phyloP scores from a whole-genome alignment of 2,797 vertebrate species.

The Balearica regulorum region DNA sequence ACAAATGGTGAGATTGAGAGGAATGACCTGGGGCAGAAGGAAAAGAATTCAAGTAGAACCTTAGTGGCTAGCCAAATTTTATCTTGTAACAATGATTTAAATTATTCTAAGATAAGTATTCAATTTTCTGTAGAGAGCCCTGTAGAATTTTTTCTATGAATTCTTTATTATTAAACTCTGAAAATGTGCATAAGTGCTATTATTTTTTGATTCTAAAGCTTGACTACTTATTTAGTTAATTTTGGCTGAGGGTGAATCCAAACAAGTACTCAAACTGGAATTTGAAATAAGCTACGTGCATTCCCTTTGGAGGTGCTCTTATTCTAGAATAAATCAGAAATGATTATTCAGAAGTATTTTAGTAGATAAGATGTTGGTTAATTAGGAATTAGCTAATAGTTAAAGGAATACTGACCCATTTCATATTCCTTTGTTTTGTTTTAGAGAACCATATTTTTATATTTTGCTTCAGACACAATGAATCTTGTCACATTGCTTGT shows the following conservation, averaged over 20 bases:
- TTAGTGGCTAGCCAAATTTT: not conserved
- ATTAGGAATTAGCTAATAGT: not conserved
- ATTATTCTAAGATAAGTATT: not conserved
- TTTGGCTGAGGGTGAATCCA: not conserved
- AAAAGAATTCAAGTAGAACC: not conserved
- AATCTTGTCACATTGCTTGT: not conserved
- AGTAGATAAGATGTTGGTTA: not conserved
- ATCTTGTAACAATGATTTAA: not conserved
- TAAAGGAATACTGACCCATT: not conserved
- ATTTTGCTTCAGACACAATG: not conserved
- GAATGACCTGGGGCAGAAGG: not conserved
- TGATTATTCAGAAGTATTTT: not conserved
- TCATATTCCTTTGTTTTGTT: not conserved
- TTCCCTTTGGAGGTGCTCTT: not conserved
- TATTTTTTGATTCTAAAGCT: not conserved
- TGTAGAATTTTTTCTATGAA: not conserved
- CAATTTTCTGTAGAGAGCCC: not conserved
- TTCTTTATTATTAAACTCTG: not conserved
- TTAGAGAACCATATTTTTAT: not conserved
- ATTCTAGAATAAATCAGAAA: not conserved
- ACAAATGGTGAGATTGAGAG: not conserved
- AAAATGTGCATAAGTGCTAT: not conserved
- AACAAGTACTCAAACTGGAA: not conserved
- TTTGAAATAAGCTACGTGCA: not conserved
- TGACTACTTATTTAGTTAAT: not conserved